These are phyloP conservation scores for Gallinago paraguaiae DNA, from an alignment of 2,113 vertebrate genomes.

Conservation along the genomic window DNA sequence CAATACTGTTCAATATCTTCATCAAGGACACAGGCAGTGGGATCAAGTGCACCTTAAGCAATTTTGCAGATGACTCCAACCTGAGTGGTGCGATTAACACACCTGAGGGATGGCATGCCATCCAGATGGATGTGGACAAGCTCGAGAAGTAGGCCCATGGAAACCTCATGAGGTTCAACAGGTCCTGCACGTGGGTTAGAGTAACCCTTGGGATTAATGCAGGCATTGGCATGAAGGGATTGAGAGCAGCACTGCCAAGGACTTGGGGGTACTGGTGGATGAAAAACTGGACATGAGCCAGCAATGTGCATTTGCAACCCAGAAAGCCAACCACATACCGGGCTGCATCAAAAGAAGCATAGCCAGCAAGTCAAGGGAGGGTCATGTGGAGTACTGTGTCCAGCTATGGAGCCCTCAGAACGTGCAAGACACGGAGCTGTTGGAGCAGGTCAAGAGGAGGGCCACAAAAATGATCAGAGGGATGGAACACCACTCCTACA, in stretches of 20 bases:
- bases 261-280: neutral
- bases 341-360: neutral
- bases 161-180: neutral
- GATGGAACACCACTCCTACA: neutral
- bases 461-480: neutral
- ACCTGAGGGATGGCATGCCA: neutral
- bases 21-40: neutral
- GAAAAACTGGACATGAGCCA: neutral
- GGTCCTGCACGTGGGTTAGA: neutral
- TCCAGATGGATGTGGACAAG: neutral
- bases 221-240: neutral
- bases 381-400: neutral
- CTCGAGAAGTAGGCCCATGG: too few relatives aligned
- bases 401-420: neutral
- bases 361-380: neutral
- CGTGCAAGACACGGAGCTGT: neutral
- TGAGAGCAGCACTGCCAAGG: neutral
- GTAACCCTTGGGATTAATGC: neutral
- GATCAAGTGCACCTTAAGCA: neutral
- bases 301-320: neutral
- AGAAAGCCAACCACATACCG: neutral
- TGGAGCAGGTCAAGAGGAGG: neutral
- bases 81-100: neutral
- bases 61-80: neutral
- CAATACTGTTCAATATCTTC: neutral